Evolutionary conservation across 1,140 invertebrate species (phyloP), one percentile per base, ranked within the genome.

Genomic region (Drosophila sulfurigaster): DNA sequence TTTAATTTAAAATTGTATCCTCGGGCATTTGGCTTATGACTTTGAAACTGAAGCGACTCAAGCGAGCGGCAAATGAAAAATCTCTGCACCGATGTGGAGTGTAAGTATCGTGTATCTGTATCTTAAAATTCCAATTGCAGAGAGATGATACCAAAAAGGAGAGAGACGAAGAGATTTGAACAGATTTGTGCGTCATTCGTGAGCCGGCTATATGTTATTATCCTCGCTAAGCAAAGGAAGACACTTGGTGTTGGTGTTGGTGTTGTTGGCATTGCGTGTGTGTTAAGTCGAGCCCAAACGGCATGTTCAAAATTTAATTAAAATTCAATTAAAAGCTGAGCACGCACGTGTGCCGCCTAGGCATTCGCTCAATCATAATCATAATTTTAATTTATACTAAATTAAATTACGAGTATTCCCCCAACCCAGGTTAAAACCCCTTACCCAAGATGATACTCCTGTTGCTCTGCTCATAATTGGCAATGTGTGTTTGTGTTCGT

Each of bases 1-100:
- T 85, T 78, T 83, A 85, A 85, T 85, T 85, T 85, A 74, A 83
- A 85, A 78, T 81, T 56, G 66, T 66, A 62, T 46, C 81, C 74
- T 46, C 64, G 28, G 52, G 78, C 78, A 62, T 70, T 79, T 28
- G 51, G 62, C 57, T 64, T 75, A 64, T 80, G 66, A 78, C 45
- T 74, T 78, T 70, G 57, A 49, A 15, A 54, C 68, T 63, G 6
- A 62, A 41, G 48, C 35, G 25, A 46, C 13, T 28, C 70, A 65
- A 75, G 62, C 56, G 54, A 62, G 56, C 59, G 49, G 71, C 75
- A 82, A 82, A 75, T 75, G 48, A 75, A 68, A 75, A 67, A 70
- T 49, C 32, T 49, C 10, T 28, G n/a, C 10, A 13, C 25, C 16
- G 32, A 1, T 57, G 32, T 16, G 8, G 3, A 10, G n/a, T 11